These are phyloP conservation scores for Malurus cyaneus DNA, from an alignment of 2,113 vertebrate genomes.

Conservation along the genomic window DNA sequence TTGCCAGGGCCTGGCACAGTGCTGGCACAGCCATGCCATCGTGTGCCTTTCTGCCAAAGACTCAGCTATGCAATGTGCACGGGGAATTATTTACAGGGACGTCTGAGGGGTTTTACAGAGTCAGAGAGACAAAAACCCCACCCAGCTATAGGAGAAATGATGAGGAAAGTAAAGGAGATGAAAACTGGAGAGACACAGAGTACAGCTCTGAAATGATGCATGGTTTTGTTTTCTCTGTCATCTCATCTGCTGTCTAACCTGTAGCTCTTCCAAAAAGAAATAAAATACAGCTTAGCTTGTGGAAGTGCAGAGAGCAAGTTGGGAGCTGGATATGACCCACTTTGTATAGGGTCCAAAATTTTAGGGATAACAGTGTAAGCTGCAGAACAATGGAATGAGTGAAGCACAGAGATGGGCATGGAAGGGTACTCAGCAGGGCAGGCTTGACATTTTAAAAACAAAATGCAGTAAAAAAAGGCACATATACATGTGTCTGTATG, in stretches of 20 bases:
- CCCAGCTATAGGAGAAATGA: neutral
- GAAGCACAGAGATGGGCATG: neutral
- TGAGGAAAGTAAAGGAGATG: neutral
- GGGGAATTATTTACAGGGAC: neutral
- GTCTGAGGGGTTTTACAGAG: neutral
- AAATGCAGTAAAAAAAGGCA: neutral
- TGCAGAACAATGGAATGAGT: neutral
- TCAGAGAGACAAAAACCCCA: neutral
- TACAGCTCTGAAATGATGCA: neutral
- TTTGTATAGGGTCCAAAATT: neutral
- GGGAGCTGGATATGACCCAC: neutral
- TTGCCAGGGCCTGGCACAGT: neutral
- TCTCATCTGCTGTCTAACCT: constrained; percentile 1
- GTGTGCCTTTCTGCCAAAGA: neutral
- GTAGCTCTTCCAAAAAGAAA: neutral
- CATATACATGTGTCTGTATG: fast-evolving
- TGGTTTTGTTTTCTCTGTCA: neutral
- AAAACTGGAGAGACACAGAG: neutral
- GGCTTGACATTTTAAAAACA: neutral
- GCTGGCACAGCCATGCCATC: neutral
- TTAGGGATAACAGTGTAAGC: neutral
- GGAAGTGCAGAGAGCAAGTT: neutral
- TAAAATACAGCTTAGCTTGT: neutral
- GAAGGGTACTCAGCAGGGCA: neutral
- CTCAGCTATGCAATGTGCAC: fast-evolving